Conservation (phyloP, 2,113 vertebrate genomes). For the Seriola rivoliana region DNA sequence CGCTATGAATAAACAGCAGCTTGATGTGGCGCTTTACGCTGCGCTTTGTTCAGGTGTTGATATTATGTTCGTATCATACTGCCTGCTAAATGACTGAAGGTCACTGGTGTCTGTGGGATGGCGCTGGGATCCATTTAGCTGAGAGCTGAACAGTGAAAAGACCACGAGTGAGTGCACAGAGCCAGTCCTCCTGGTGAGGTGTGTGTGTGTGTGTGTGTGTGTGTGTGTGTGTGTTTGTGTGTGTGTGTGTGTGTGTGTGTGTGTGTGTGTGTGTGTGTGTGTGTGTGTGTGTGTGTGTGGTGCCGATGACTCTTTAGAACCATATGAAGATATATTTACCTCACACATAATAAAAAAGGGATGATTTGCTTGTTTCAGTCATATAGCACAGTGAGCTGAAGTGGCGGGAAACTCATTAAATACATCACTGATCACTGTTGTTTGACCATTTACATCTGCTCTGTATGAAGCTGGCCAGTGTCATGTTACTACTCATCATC, state of each 20-base stretch:
- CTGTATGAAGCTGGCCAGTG: too few relatives aligned
- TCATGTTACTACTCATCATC: too few relatives aligned
- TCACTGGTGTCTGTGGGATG: slow-evolving; percentile 68
- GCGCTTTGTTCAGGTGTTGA: slow-evolving; percentile 78
- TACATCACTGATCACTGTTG: too few relatives aligned
- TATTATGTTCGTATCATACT: slow-evolving; percentile 76
- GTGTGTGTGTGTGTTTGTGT: background rate
- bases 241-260: background rate
- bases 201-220: slow-evolving; percentile 38
- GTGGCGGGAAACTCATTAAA: too few relatives aligned
- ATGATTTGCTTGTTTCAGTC: too few relatives aligned
- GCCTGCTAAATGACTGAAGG: slow-evolving; percentile 79
- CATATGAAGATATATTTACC: too few relatives aligned
- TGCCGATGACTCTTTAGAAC: too few relatives aligned
- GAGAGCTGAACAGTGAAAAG: slow-evolving; percentile 56
- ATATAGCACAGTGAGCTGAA: too few relatives aligned
- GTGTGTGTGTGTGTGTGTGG: too few relatives aligned
- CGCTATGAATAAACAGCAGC: slow-evolving; percentile 77
- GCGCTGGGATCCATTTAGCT: slow-evolving; percentile 63
- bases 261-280: too few relatives aligned
- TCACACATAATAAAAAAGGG: too few relatives aligned
- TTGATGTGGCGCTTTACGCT: slow-evolving; percentile 65
- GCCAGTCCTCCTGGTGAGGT: slow-evolving; percentile 39
- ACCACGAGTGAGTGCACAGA: slow-evolving; percentile 49
- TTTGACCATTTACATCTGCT: too few relatives aligned